A percentile compares a stretch with the other conserved stretches of the same genome.
Evolutionary conservation across 2,888 invertebrate genomes (phyloP).

Genomic region (Hesperia comma): DNA sequence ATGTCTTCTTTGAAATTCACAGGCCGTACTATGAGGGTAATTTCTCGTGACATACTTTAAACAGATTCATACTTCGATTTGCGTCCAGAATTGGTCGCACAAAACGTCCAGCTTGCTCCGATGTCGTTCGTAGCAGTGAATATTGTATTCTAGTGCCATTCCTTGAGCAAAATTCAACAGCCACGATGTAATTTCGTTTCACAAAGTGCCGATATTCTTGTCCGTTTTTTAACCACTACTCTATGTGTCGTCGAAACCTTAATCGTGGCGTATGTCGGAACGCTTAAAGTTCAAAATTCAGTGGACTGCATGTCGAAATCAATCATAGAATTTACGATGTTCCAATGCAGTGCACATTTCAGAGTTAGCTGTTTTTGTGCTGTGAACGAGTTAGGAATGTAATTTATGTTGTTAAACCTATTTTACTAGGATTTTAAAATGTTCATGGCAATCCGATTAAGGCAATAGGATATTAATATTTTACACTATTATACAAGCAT

Average conservation of each 20-base stretch:
- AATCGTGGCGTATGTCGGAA: slow-evolving; percentile 2
- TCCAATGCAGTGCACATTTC: slow-evolving; percentile 27
- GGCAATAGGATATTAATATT: neutral
- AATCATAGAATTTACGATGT: slow-evolving; percentile 32
- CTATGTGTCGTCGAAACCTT: slow-evolving; percentile 9
- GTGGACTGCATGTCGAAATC: slow-evolving; percentile 15
- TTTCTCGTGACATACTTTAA: neutral
- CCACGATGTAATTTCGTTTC: slow-evolving; percentile 32
- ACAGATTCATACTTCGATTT: neutral
- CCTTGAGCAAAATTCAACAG: slow-evolving; percentile 32
- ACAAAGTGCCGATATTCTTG: slow-evolving; percentile 35
- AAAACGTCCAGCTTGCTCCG: slow-evolving; percentile 21
- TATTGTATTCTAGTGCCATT: slow-evolving; percentile 31
- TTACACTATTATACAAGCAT: too few species aligned
- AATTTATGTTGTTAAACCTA: slow-evolving; percentile 10
- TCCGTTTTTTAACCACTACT: slow-evolving; percentile 30
- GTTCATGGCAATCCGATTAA: neutral
- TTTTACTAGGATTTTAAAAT: neutral
- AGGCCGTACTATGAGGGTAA: too few species aligned
- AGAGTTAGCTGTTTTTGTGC: slow-evolving; percentile 30
- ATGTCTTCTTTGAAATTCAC: too few species aligned
- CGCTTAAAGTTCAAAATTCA: slow-evolving; percentile 27
- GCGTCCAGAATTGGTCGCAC: neutral
- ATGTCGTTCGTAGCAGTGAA: slow-evolving; percentile 25
- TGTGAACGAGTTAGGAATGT: slow-evolving; percentile 12